These are phyloP conservation scores for Sphenodon punctatus DNA, from an alignment of 2,797 vertebrate genomes.

Conservation along the genomic window DNA sequence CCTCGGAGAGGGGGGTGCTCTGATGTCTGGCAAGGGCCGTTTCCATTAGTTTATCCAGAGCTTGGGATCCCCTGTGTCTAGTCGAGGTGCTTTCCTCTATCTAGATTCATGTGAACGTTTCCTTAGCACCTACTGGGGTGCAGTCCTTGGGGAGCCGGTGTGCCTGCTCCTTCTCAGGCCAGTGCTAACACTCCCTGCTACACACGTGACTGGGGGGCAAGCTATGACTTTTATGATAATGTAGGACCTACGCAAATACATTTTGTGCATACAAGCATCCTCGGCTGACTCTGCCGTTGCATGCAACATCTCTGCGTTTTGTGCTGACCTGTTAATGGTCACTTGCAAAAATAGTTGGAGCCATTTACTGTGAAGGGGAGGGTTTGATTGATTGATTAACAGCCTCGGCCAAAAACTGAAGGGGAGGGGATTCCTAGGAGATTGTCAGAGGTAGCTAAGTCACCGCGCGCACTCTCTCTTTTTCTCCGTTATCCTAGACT, in stretches of 20 bases:
- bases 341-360: fast-evolving
- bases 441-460: background rate
- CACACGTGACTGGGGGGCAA: too few species aligned
- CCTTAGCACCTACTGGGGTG: too few species aligned
- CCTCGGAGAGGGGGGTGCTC: too few species aligned
- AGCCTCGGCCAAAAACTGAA: too few species aligned
- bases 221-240: too few species aligned
- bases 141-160: too few species aligned
- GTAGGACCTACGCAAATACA: background rate
- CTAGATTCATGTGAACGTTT: too few species aligned
- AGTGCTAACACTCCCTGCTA: too few species aligned
- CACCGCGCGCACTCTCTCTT: background rate
- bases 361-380: background rate
- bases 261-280: background rate
- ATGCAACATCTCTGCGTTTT: background rate
- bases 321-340: background rate
- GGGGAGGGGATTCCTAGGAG: background rate
- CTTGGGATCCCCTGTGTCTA: too few species aligned
- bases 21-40: fast-evolving
- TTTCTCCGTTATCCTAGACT: conserved; percentile 72
- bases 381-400: too few species aligned
- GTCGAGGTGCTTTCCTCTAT: too few species aligned
- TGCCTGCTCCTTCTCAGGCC: too few species aligned
- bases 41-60: background rate
- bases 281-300: background rate